Conservation (phyloP, 1,140 invertebrate species). For the Pseudoatta argentina region DNA sequence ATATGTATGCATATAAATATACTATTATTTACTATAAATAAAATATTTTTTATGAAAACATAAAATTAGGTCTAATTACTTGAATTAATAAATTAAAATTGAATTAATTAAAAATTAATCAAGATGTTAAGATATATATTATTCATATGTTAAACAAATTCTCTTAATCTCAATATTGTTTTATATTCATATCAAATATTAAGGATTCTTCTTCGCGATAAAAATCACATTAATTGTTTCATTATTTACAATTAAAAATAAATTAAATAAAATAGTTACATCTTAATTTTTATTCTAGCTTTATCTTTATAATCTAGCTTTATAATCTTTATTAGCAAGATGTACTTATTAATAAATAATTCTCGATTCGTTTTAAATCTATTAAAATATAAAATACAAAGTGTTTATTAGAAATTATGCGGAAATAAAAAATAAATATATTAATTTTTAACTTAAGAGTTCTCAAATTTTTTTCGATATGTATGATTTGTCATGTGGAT, state of each 20-base stretch:
- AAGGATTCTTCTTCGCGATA: neutral
- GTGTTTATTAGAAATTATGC: neutral
- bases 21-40: neutral
- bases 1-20: too few relatives aligned
- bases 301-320: too few relatives aligned
- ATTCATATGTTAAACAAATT: neutral
- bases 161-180: neutral
- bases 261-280: too few relatives aligned
- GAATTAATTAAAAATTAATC: neutral
- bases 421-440: neutral
- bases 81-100: neutral
- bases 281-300: too few relatives aligned
- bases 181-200: too few relatives aligned
- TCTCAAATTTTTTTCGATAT: neutral
- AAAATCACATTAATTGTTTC: neutral
- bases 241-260: neutral
- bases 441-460: neutral
- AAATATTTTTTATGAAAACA: neutral
- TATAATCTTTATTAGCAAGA: neutral
- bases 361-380: neutral
- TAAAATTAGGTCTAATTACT: neutral
- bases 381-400: neutral
- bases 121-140: neutral
- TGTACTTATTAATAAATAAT: constrained; percentile 7
- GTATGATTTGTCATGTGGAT: neutral